Base-by-base conservation (phyloP, 2,113 vertebrate genomes). In the Bufo bufo region DNA sequence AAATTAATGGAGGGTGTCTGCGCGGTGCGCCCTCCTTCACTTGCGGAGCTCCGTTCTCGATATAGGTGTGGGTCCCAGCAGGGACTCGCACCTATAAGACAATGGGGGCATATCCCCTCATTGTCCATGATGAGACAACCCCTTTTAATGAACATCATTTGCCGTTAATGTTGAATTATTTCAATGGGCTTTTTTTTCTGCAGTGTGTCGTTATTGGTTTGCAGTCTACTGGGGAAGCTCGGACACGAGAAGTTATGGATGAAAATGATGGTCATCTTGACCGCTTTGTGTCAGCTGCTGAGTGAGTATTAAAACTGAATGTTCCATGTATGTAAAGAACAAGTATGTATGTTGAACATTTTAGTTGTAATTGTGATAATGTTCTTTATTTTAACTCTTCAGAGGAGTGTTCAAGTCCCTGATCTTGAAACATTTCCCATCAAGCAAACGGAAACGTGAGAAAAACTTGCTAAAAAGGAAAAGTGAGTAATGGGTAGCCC, bases 331-430 rank as follows among this genome's bases (percentile, higher is more conserved):
- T 33, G 65, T 12, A 69, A 6, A 63, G 61, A 63, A 20, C 3
- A 63, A 6, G 20, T 0, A 20, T 12, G n/a, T 71, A 4, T 72
- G 6, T 14, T 72, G 33, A 33, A 72, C 43, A 8, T 47, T 75
- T 9, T 20, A 17, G 16, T 50, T 75, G 8, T 9, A 49, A 19
- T 3, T 50, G 9, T 43, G 0, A 0, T 81, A 20, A 61, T 81
- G 2, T 81, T 23, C 14, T 3, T 12, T 63, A 4, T 20, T 50
- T 77, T 75, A 16, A 58, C 19, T 92, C 92, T 93, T 89, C 91
- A 99, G 98, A 94, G 98, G 98, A 79, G 98, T 99, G 89, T 99
- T 99, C 93, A 96, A 97, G 92, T 99, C 98, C 33, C 95, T 99
- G 71, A 97, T 99, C 90, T 94, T 94, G 90, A 99, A 99, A 94